Conservation (phyloP, 1,140 invertebrate genomes). For the Anastrepha ludens region DNA sequence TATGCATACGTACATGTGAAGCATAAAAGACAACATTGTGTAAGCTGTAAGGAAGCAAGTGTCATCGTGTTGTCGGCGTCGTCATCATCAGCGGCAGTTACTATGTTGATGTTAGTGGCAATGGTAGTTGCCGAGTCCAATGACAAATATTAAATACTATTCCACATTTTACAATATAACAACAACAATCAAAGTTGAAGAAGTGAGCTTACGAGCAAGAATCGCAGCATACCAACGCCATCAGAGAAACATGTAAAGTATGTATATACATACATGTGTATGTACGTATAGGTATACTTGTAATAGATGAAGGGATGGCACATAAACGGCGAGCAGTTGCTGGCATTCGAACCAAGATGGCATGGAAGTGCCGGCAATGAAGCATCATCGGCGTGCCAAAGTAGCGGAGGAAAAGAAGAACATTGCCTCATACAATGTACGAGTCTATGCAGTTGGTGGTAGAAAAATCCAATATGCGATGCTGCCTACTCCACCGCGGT, state of each 20-base stretch:
- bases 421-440: background rate
- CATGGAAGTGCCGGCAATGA: background rate
- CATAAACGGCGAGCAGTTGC: no score
- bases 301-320: background rate
- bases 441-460: background rate
- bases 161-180: conserved; percentile 27
- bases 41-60: conserved; percentile 14
- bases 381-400: background rate
- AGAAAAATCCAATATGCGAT: conserved; percentile 21
- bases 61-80: conserved; percentile 1
- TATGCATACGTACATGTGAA: background rate
- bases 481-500: background rate
- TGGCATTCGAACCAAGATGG: background rate
- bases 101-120: conserved; percentile 7
- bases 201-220: background rate
- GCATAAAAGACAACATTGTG: background rate
- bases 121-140: background rate
- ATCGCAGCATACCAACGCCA: background rate
- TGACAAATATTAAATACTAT: conserved; percentile 47
- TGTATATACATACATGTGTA: background rate
- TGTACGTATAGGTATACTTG: background rate
- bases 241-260: background rate
- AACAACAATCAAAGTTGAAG: background rate
- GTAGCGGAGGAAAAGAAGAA: background rate
- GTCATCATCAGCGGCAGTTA: background rate